These are phyloP conservation scores for Castor canadensis DNA, from an alignment of 2,113 vertebrate species.

Conservation along the genomic window DNA sequence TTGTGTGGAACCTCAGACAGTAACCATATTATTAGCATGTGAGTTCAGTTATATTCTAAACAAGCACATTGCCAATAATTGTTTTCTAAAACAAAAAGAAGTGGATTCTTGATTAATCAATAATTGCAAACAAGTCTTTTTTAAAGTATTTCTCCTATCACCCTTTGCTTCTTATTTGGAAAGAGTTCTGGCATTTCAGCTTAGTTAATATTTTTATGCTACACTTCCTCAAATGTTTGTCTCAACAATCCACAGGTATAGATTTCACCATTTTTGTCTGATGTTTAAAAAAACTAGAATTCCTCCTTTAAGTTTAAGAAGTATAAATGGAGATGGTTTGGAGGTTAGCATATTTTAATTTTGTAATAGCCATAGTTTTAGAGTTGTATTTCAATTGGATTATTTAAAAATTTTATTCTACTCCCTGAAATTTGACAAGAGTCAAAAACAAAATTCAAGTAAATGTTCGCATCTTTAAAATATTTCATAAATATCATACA, in stretches of 20 bases:
- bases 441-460: not conserved
- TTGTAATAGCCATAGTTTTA: not conserved
- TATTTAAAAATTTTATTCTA: not conserved
- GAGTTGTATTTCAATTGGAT: not conserved
- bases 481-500: not conserved
- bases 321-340: not conserved
- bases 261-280: not conserved
- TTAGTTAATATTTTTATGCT: not conserved
- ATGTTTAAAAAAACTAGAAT: not conserved
- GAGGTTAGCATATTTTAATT: not conserved
- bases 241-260: not conserved
- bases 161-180: not conserved
- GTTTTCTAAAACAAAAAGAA: not conserved
- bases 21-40: not conserved
- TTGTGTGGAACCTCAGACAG: not conserved
- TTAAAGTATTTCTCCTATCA: too few relatives aligned
- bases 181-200: not conserved
- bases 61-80: not conserved
- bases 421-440: not conserved
- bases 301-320: not conserved
- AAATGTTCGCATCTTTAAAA: constrained; percentile 2
- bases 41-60: not conserved
- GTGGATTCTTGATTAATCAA: not conserved
- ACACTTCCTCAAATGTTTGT: not conserved
- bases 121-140: not conserved